Percentiles rank a stretch among this genome's conserved stretches.
phyloP scores from a whole-genome alignment of 2,888 invertebrate species.

The Morpho achilles region DNA sequence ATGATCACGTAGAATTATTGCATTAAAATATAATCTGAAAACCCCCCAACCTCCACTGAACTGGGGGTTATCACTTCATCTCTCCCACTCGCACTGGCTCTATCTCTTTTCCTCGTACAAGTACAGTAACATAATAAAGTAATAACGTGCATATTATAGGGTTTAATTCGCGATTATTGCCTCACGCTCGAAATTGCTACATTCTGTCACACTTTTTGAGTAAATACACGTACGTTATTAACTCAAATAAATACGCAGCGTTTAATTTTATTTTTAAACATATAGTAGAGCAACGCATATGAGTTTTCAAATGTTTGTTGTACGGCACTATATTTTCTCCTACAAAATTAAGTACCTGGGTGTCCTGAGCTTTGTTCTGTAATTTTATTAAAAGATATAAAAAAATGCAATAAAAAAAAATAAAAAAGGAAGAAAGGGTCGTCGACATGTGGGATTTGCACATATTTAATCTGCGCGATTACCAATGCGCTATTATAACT shows the following conservation, averaged over 20 bases:
- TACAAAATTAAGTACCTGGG: too few species aligned
- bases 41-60: conserved; percentile 18
- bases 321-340: too few species aligned
- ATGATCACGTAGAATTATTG: conserved; percentile 76
- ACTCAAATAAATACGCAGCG: conserved; percentile 1
- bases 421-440: too few species aligned
- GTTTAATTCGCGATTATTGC: conserved; percentile 13
- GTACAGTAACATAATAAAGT: conserved; percentile 8
- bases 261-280: too few species aligned
- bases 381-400: too few species aligned
- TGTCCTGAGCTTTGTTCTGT: too few species aligned
- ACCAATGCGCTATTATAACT: too few species aligned
- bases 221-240: background rate
- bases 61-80: conserved; percentile 17
- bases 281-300: too few species aligned
- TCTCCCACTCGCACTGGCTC: conserved; percentile 10
- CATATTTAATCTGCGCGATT: too few species aligned
- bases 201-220: conserved; percentile 3
- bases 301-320: too few species aligned
- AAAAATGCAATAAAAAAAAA: too few species aligned
- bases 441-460: too few species aligned
- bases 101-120: conserved; percentile 2
- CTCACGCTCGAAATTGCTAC: conserved; percentile 5
- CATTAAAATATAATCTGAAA: conserved; percentile 71
- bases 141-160: conserved; percentile 14